Conservation (phyloP, 2,113 vertebrate genomes). For the Scartelaos histophorus region DNA sequence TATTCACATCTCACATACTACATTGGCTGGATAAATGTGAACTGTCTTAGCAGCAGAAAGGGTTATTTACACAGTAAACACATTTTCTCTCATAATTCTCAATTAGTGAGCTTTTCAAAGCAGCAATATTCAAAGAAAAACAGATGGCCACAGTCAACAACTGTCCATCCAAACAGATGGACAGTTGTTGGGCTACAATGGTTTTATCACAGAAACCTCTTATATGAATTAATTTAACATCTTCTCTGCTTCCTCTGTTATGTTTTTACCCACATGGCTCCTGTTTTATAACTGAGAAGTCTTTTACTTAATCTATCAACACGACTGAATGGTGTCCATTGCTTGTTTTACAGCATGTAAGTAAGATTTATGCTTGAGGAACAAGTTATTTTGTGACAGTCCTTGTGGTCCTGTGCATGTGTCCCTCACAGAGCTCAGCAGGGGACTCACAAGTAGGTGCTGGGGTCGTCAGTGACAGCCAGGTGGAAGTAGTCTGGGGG, state of each 20-base stretch:
- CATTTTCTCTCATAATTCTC: slow-evolving; percentile 32
- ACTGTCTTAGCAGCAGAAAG: slow-evolving; percentile 42
- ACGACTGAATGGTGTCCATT: not conserved
- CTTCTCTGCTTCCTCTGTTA: too few species aligned
- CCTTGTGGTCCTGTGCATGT: not conserved
- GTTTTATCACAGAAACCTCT: not conserved
- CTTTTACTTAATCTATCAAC: not conserved
- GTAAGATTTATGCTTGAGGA: not conserved
- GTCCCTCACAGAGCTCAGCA: not conserved
- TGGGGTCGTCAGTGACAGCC: slow-evolving; percentile 76
- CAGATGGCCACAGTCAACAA: slow-evolving; percentile 4
- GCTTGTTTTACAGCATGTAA: not conserved
- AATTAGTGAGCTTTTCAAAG: slow-evolving; percentile 22
- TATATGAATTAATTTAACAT: not conserved
- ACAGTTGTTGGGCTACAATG: not conserved
- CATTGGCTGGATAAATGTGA: not conserved
- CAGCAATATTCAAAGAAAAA: slow-evolving; percentile 19
- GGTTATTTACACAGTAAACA: slow-evolving; percentile 62
- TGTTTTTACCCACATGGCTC: too few species aligned
- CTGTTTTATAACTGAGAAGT: too few species aligned
- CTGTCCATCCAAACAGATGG: not conserved
- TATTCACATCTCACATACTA: not conserved
- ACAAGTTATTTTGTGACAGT: not conserved
- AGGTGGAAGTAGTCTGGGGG: slow-evolving; percentile 90
- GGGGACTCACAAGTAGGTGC: slow-evolving; percentile 77